phyloP scores from a whole-genome alignment of 1,140 invertebrate genomes.

The Atta colombica region DNA sequence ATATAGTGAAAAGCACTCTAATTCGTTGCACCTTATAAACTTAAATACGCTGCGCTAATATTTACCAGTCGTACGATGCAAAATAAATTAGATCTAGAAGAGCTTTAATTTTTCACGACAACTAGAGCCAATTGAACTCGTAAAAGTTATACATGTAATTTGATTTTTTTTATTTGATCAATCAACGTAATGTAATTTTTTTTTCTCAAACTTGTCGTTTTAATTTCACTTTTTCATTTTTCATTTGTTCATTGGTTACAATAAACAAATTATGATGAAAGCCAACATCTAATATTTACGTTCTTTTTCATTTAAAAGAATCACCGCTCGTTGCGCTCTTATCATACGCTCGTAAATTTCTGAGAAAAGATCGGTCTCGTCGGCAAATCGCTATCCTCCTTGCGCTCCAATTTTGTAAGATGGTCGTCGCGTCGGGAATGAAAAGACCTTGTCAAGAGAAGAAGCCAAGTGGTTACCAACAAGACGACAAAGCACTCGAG shows the following conservation, averaged over 20 bases:
- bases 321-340: constrained; percentile 50
- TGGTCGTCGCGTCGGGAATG: constrained; percentile 22
- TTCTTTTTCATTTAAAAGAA: constrained; percentile 45
- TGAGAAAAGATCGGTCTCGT: constrained; percentile 35
- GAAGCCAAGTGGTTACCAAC: constrained; percentile 60
- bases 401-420: constrained; percentile 52
- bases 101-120: constrained; percentile 3
- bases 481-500: constrained; percentile 48
- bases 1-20: constrained; percentile 23
- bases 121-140: background rate
- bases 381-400: constrained; percentile 39
- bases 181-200: background rate
- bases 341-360: constrained; percentile 53
- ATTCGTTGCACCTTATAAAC: constrained; percentile 41
- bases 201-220: background rate
- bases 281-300: constrained; percentile 24
- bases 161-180: background rate
- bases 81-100: constrained; percentile 26
- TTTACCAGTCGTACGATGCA: constrained; percentile 34
- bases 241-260: background rate
- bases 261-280: constrained; percentile 1
- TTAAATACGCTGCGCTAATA: constrained; percentile 42
- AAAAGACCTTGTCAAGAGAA: constrained; percentile 59
- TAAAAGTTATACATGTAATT: background rate
- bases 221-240: background rate